phyloP scores from a whole-genome alignment of 2,888 invertebrate species.

The Erebia epiphron region DNA sequence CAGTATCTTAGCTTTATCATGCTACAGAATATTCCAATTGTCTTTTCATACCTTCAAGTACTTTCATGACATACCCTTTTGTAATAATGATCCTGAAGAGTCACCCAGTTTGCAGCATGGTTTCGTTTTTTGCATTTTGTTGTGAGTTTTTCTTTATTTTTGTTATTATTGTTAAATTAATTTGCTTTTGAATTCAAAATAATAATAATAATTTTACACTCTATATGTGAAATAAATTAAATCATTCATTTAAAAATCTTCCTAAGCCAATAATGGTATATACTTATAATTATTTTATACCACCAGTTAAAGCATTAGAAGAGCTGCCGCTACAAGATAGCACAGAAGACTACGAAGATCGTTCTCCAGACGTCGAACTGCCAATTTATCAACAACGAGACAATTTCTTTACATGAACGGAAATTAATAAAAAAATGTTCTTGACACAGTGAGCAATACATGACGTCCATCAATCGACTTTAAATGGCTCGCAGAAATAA shows the following conservation, averaged over 20 bases:
- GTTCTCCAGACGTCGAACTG: constrained; percentile 89
- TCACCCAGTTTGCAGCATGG: constrained; percentile 71
- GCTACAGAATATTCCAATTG: constrained; percentile 1
- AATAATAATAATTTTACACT: not conserved
- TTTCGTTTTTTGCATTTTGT: constrained; percentile 79
- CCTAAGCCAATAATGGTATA: constrained; percentile 14
- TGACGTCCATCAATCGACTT: not conserved
- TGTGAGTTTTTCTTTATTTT: constrained; percentile 72
- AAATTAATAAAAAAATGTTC: not conserved
- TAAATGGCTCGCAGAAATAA: not conserved
- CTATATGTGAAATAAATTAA: not conserved
- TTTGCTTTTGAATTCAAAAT: constrained; percentile 39
- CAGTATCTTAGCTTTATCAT: constrained; percentile 20
- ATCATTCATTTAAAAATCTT: no score
- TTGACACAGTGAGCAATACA: not conserved
- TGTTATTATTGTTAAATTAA: constrained; percentile 43
- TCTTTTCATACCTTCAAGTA: not conserved
- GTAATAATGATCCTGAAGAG: constrained; percentile 65
- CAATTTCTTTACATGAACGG: constrained; percentile 87
- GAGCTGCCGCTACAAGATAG: constrained; percentile 84
- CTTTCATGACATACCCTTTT: not conserved
- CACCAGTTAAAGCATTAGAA: constrained; percentile 89
- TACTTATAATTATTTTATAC: constrained; percentile 30
- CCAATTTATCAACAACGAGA: constrained; percentile 94
- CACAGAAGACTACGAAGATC: constrained; percentile 86